phyloP scores from a whole-genome alignment of 2,797 vertebrate genomes.

The Crenuchus spilurus region DNA sequence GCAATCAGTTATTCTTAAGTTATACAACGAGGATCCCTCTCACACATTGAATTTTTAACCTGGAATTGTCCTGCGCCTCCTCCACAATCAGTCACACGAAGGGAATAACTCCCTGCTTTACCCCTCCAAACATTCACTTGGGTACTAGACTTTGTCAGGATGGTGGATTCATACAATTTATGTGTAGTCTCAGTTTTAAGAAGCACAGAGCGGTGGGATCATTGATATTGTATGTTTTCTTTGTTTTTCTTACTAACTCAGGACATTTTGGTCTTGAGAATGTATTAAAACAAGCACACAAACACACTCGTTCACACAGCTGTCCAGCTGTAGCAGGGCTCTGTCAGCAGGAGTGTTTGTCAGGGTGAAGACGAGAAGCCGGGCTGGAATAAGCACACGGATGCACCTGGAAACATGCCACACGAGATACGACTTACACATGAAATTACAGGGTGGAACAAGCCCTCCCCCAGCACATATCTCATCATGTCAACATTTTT shows the following conservation, averaged over 20 bases:
- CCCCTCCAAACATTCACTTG: background rate
- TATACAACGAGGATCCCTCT: slow-evolving; percentile 16
- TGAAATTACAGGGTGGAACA: slow-evolving; percentile 54
- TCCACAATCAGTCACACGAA: slow-evolving; percentile 27
- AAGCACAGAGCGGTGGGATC: too few species aligned
- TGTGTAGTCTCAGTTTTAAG: too few species aligned
- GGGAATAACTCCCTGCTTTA: slow-evolving; percentile 28
- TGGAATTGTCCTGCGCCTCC: slow-evolving; percentile 35
- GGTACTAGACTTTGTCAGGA: too few species aligned
- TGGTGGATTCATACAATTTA: too few species aligned
- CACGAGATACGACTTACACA: slow-evolving; percentile 38
- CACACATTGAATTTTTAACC: slow-evolving; percentile 35
- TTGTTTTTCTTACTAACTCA: too few species aligned
- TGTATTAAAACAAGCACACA: slow-evolving; percentile 3
- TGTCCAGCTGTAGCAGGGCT: slow-evolving; percentile 46
- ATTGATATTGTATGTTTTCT: too few species aligned
- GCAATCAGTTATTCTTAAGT: slow-evolving; percentile 32
- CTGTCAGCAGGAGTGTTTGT: slow-evolving; percentile 46
- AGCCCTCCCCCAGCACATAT: slow-evolving; percentile 36
- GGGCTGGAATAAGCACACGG: slow-evolving; percentile 7
- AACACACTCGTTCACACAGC: slow-evolving; percentile 43
- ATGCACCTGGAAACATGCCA: slow-evolving; percentile 56
- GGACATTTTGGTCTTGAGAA: background rate
- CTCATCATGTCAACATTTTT: slow-evolving; percentile 44
- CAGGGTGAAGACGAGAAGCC: slow-evolving; percentile 1